Evolutionary conservation across 1,140 invertebrate genomes (phyloP).

Genomic region (Gryllus bimaculatus): DNA sequence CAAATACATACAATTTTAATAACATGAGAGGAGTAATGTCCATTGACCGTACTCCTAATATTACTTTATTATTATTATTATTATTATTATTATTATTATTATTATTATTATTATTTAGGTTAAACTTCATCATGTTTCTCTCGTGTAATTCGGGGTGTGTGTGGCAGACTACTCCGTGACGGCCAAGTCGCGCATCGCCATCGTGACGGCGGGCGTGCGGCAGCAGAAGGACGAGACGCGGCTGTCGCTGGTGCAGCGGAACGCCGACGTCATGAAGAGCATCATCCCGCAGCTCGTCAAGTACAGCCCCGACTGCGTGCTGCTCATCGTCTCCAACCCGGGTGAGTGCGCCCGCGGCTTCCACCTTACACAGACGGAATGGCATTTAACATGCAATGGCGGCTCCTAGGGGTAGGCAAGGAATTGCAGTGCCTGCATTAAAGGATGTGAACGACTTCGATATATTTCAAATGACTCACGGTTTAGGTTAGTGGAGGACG

Average conservation of each 20-base stretch:
- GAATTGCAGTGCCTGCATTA: too few species aligned
- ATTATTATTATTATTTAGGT: background rate
- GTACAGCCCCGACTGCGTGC: conserved; percentile 47
- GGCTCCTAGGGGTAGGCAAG: too few species aligned
- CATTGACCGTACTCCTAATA: too few species aligned
- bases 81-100: background rate
- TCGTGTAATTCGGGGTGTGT: background rate
- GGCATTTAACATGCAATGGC: too few species aligned
- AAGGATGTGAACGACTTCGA: too few species aligned
- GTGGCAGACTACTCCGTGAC: conserved; percentile 44
- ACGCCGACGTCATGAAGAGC: conserved; percentile 48
- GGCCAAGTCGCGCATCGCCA: conserved; percentile 45
- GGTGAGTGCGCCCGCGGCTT: conserved; percentile 31
- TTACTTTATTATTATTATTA: background rate
- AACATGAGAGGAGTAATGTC: too few species aligned
- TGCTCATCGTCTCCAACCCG: conserved; percentile 51
- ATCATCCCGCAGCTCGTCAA: conserved; percentile 45
- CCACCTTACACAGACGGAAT: background rate
- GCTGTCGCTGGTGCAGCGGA: conserved; percentile 45
- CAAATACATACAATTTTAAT: too few species aligned
- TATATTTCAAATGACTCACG: too few species aligned
- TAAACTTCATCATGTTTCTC: background rate
- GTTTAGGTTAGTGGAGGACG: too few species aligned
- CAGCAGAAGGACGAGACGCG: conserved; percentile 45
- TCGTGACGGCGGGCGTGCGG: conserved; percentile 48